Percentiles rank a stretch among this genome's conserved stretches.
Conservation (phyloP, 2,888 invertebrate species). For the Strigamia maritima region DNA sequence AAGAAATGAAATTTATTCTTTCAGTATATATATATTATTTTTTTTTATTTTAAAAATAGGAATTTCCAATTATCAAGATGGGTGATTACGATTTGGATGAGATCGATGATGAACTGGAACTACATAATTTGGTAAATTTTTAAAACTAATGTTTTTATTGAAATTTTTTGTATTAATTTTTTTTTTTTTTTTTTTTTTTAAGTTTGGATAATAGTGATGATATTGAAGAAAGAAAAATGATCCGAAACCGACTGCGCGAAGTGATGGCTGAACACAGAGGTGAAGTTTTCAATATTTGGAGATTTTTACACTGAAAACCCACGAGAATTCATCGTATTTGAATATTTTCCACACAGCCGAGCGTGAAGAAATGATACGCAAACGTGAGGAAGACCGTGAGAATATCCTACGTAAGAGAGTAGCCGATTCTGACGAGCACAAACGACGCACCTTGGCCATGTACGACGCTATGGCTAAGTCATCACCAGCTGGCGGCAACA, state of each 20-base stretch:
- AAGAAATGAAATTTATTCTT: background rate
- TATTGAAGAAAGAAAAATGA: slow-evolving; percentile 80
- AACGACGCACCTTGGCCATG: slow-evolving; percentile 49
- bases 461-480: slow-evolving; percentile 50
- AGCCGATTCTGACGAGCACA: slow-evolving; percentile 50
- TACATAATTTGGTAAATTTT: slow-evolving; percentile 44
- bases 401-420: slow-evolving; percentile 46
- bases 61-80: slow-evolving; percentile 40
- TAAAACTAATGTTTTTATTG: background rate
- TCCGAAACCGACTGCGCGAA: slow-evolving; percentile 74
- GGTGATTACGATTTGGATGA: slow-evolving; percentile 42
- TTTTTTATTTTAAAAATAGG: background rate
- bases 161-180: background rate
- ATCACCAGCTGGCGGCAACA: slow-evolving; percentile 46
- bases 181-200: slow-evolving; percentile 40
- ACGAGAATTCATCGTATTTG: too few species aligned
- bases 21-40: background rate
- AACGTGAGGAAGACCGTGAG: slow-evolving; percentile 45
- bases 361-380: slow-evolving; percentile 45
- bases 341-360: slow-evolving; percentile 41
- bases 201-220: slow-evolving; percentile 80
- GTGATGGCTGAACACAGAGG: slow-evolving; percentile 86
- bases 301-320: background rate
- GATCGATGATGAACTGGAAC: slow-evolving; percentile 43
- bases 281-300: slow-evolving; percentile 51